Conservation (phyloP, 2,797 vertebrate species). For the Chloroceryle inda region DNA sequence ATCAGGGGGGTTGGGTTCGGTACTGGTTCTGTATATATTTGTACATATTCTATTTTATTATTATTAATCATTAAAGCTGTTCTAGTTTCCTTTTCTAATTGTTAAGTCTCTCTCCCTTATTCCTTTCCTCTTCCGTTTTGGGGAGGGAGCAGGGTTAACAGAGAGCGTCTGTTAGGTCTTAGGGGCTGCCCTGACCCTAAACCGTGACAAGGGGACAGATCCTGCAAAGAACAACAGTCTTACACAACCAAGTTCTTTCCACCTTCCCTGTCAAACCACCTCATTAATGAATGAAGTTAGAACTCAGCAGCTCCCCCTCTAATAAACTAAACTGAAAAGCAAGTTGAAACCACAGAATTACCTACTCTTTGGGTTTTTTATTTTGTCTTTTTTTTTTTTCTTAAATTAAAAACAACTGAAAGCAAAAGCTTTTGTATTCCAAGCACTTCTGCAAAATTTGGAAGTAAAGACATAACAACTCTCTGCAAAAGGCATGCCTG, state of each 20-base stretch:
- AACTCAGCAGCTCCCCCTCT: background rate
- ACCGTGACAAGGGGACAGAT: background rate
- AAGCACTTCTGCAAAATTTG: background rate
- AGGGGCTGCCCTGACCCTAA: too few species aligned
- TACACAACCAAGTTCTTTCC: background rate
- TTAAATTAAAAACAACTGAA: background rate
- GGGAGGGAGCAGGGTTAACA: too few species aligned
- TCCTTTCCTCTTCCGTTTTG: too few species aligned
- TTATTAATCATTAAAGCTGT: too few species aligned
- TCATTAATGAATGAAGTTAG: background rate
- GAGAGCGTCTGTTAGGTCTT: too few species aligned
- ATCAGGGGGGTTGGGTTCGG: too few species aligned
- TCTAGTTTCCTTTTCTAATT: too few species aligned
- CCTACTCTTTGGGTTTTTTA: accelerated
- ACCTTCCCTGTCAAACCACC: background rate
- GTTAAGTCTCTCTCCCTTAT: too few species aligned
- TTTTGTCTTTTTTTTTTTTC: background rate
- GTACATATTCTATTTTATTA: too few species aligned
- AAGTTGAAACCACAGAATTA: background rate
- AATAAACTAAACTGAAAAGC: background rate
- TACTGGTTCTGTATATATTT: too few species aligned
- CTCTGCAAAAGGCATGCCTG: background rate
- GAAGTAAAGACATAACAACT: background rate
- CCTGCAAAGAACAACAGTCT: background rate
- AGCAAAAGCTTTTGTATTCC: background rate